These are phyloP conservation scores for Sogatella furcifera DNA, from an alignment of 1,140 invertebrate genomes.

Conservation along the genomic window DNA sequence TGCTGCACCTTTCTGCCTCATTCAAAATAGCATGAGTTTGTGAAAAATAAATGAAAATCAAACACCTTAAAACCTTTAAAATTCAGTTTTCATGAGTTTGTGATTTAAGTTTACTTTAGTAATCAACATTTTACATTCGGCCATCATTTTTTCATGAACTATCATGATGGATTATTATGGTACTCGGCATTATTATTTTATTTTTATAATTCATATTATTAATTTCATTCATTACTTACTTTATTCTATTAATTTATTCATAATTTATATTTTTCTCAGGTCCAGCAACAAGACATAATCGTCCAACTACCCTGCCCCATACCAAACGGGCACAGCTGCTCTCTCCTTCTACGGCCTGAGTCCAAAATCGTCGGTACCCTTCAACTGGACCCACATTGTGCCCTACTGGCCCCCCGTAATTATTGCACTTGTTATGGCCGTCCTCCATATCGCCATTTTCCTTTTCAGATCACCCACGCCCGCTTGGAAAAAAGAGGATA, in stretches of 20 bases:
- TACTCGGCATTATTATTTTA: too few species aligned
- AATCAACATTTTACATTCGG: too few species aligned
- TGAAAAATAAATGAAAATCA: too few species aligned
- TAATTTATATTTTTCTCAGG: conserved; percentile 33
- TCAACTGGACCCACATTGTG: conserved; percentile 1
- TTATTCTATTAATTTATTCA: background rate
- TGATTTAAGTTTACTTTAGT: too few species aligned
- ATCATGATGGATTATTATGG: too few species aligned
- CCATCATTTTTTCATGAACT: too few species aligned
- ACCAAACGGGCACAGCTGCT: conserved; percentile 61
- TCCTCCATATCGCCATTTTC: background rate
- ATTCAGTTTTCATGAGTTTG: too few species aligned
- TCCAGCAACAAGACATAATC: conserved; percentile 71
- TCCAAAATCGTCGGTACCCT: background rate
- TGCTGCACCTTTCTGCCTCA: too few species aligned
- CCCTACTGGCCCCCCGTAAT: background rate
- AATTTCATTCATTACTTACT: background rate
- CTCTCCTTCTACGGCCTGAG: conserved; percentile 31
- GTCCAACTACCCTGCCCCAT: conserved; percentile 64
- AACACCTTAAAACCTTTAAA: too few species aligned
- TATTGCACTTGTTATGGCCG: background rate
- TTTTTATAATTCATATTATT: background rate
- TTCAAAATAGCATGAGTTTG: too few species aligned
- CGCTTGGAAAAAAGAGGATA: background rate
- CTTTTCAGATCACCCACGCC: background rate